Conservation (phyloP, 2,888 invertebrate genomes). For the Sinohyriopsis cumingii region DNA sequence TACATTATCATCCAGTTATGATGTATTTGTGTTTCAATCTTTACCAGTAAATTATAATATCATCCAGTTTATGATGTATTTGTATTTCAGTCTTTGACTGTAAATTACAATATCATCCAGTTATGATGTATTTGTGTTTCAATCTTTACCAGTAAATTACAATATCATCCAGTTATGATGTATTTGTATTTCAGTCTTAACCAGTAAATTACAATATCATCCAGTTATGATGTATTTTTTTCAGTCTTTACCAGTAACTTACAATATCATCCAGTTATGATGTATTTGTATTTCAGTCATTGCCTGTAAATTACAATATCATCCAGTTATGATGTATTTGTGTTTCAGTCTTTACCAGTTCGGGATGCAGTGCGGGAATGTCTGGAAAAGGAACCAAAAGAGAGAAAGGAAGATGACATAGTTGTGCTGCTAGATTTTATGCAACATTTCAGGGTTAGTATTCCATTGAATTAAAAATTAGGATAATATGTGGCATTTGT, state of each 20-base stretch:
- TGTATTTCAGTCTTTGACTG: slow-evolving; percentile 62
- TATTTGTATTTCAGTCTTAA: slow-evolving; percentile 55
- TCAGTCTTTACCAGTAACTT: slow-evolving; percentile 63
- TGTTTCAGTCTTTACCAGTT: slow-evolving; percentile 63
- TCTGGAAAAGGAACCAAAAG: slow-evolving; percentile 96
- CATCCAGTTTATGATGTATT: background rate
- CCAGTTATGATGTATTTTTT: slow-evolving; percentile 13
- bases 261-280: background rate
- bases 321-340: background rate
- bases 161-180: background rate
- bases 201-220: slow-evolving; percentile 34
- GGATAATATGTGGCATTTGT: background rate
- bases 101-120: background rate
- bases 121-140: slow-evolving; percentile 22
- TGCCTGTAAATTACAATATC: slow-evolving; percentile 28
- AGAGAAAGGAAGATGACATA: slow-evolving; percentile 95
- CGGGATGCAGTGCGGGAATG: slow-evolving; percentile 97
- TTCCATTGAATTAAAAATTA: background rate
- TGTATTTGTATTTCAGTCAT: slow-evolving; percentile 52
- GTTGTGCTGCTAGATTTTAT: slow-evolving; percentile 96
- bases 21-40: slow-evolving; percentile 51
- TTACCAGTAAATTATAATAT: slow-evolving; percentile 43
- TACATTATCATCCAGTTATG: background rate
- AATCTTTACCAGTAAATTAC: slow-evolving; percentile 61
- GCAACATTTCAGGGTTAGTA: slow-evolving; percentile 83